Evolutionary conservation across 1,140 invertebrate genomes (phyloP).

Genomic region (Drosophila persimilis): DNA sequence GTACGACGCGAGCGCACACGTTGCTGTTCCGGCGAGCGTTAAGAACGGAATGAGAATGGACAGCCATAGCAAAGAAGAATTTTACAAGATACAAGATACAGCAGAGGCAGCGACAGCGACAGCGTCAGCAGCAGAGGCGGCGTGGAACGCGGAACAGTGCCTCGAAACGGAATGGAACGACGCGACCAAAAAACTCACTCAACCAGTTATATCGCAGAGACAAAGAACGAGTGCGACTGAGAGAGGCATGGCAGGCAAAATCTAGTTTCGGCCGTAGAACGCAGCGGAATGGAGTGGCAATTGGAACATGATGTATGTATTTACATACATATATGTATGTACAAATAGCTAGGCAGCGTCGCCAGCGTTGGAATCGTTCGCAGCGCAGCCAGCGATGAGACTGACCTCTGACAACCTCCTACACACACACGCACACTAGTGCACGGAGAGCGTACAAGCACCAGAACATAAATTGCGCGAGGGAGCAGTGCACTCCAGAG

Average conservation of each 20-base stretch:
- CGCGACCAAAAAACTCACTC: constrained; percentile 67
- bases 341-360: constrained; percentile 41
- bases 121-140: constrained; percentile 4
- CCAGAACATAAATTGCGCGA: constrained; percentile 67
- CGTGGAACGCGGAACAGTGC: constrained; percentile 37
- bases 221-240: constrained; percentile 54
- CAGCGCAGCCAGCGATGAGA: constrained; percentile 72
- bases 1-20: no score
- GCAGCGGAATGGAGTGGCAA: constrained; percentile 66
- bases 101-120: not conserved
- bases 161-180: constrained; percentile 37
- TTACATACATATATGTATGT: constrained; percentile 19
- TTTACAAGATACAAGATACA: constrained; percentile 61
- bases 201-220: constrained; percentile 69
- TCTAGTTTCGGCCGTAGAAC: constrained; percentile 54
- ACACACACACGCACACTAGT: constrained; percentile 47
- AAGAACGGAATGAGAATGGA: constrained; percentile 75
- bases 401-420: constrained; percentile 81
- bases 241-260: constrained; percentile 54
- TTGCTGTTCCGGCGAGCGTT: constrained; percentile 70
- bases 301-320: constrained; percentile 58
- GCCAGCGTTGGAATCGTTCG: constrained; percentile 47
- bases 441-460: constrained; percentile 28
- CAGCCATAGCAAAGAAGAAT: constrained; percentile 63
- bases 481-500: constrained; percentile 69